phyloP scores from a whole-genome alignment of 23 tunicate species.

The Ascidia mentula region DNA sequence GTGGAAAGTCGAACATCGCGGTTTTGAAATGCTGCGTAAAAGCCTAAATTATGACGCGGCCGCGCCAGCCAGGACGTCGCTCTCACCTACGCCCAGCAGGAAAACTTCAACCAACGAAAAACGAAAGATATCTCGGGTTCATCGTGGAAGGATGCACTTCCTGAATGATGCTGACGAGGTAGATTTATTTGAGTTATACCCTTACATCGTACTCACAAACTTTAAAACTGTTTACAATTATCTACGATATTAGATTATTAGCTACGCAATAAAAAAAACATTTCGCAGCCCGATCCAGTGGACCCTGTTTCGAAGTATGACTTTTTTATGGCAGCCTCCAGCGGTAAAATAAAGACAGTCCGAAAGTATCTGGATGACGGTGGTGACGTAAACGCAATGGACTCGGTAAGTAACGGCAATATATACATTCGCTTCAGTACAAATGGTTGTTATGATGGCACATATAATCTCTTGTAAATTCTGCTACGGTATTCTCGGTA shows the following conservation, averaged over 20 bases:
- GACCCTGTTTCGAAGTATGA: slow-evolving; percentile 25
- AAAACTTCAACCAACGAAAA: slow-evolving; percentile 56
- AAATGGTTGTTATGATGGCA: too few species aligned
- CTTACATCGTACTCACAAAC: too few species aligned
- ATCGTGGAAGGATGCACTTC: slow-evolving; percentile 57
- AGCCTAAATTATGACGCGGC: not conserved
- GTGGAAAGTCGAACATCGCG: not conserved
- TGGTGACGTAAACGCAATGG: slow-evolving; percentile 38
- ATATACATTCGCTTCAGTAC: too few species aligned
- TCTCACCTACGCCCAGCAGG: slow-evolving; percentile 10
- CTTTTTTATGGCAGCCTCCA: slow-evolving; percentile 46
- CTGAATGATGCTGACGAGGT: slow-evolving; percentile 10
- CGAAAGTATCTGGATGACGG: slow-evolving; percentile 43
- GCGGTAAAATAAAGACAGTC: slow-evolving; percentile 45
- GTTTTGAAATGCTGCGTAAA: not conserved
- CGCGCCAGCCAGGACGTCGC: not conserved
- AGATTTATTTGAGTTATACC: too few species aligned
- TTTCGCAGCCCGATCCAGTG: slow-evolving; percentile 33
- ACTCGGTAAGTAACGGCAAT: slow-evolving; percentile 17
- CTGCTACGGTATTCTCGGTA: too few species aligned
- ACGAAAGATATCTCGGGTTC: slow-evolving; percentile 68
- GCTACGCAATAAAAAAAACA: too few species aligned
- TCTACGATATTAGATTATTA: too few species aligned
- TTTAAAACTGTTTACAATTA: too few species aligned
- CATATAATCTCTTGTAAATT: too few species aligned